Evolutionary conservation across 2,113 vertebrate genomes (phyloP), one percentile per base, ranked within the genome.

Genomic region (Laticauda colubrina): DNA sequence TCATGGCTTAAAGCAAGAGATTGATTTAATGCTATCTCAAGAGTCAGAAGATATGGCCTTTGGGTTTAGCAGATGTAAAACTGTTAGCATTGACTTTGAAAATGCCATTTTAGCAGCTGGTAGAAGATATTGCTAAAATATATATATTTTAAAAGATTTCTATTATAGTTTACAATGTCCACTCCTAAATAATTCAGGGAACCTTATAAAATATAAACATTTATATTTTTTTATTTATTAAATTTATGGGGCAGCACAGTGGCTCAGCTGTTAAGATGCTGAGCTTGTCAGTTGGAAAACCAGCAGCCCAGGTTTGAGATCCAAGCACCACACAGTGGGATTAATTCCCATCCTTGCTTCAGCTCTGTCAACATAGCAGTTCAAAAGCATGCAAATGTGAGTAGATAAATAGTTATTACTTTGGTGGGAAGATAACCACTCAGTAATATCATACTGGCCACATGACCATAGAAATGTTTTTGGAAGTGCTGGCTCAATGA

Each of bases 61-160:
- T 93, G 91, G 88, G 48, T 94, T 55, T 91, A 43, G 21, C 94
- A 96, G 26, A n/a, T 95, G 34, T 87, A 87, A 95, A 95, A 94
- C 81, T 93, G 85, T 93, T 93, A 92, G 1, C 29, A 29, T 0
- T 61, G 29, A 92, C 15, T 93, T 69, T 93, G 91, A 88, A 39
- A 57, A 61, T 10, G 1, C 24, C 54, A 8, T n/a, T 88, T 34
- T 91, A 90, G 18, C 75, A 94, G 59, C 93, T 93, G 95, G 48
- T 45, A 90, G 85, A 21, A 87, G 56, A 12, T 91, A 88, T 94
- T 96, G 92, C 94, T 94, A 88, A 91, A 93, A 95, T 0, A 94
- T 5, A 55, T 8, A 45, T 21, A 14, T 92, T 91, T 54, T 85
- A 64, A n/a, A 59, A 91, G 4, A 81, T 81, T 81, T 43, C 34